Evolutionary conservation across 1,140 invertebrate genomes (phyloP).

Genomic region (Apis florea): DNA sequence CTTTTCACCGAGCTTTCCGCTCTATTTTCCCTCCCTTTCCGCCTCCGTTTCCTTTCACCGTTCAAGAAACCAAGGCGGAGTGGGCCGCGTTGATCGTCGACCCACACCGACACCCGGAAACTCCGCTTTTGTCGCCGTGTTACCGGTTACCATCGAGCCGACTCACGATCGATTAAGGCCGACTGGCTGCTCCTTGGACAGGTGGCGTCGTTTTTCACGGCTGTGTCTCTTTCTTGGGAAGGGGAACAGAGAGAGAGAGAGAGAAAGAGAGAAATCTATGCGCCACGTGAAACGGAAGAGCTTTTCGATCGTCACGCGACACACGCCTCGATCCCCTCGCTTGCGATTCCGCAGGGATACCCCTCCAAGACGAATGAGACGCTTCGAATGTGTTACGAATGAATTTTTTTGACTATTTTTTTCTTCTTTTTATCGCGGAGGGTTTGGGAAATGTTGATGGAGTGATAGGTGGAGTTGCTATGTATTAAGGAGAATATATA

Average conservation of each 20-base stretch:
- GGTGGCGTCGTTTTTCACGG: constrained; percentile 63
- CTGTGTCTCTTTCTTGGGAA: constrained; percentile 5
- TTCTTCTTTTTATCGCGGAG: background rate
- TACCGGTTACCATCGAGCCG: constrained; percentile 57
- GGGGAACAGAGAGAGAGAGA: constrained; percentile 21
- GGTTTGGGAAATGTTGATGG: background rate
- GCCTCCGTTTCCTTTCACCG: constrained; percentile 44
- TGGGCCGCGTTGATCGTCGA: constrained; percentile 25
- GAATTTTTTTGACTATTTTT: constrained; percentile 13
- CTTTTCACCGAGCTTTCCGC: constrained; percentile 44
- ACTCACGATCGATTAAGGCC: constrained; percentile 59
- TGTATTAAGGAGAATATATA: too few relatives aligned
- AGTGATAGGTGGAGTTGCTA: background rate
- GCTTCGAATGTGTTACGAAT: constrained; percentile 20
- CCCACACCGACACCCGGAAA: constrained; percentile 54
- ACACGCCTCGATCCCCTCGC: background rate
- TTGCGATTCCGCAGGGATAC: background rate
- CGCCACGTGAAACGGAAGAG: background rate
- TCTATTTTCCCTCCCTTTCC: constrained; percentile 45
- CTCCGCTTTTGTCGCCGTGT: constrained; percentile 63
- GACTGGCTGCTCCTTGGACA: constrained; percentile 47
- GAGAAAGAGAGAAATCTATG: constrained; percentile 17
- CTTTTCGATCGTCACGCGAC: constrained; percentile 20
- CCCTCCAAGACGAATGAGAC: constrained; percentile 8
- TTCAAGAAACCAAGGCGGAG: constrained; percentile 6